A percentile compares a stretch with the other conserved stretches of the same genome.
Evolutionary conservation across 1,140 invertebrate genomes (phyloP).

Genomic region (Pissodes strobi): DNA sequence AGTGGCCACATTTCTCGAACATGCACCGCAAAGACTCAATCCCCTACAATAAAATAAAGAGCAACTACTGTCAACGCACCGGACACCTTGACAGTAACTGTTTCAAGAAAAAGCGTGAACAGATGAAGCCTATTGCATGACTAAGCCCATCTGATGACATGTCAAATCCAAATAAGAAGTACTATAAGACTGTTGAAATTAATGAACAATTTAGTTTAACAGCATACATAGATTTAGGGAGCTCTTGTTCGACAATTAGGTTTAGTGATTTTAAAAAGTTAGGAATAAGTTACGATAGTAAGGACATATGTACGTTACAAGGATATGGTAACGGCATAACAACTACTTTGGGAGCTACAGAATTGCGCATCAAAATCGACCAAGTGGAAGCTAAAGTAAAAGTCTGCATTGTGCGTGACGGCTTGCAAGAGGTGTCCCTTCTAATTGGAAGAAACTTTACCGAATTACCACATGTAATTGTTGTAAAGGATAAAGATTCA

Average conservation of each 20-base stretch:
- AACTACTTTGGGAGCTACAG: not conserved
- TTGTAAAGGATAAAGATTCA: not conserved
- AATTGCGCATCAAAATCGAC: not conserved
- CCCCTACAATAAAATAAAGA: not conserved
- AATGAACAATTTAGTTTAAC: not conserved
- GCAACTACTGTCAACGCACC: not conserved
- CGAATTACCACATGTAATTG: not conserved
- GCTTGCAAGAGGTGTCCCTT: not conserved
- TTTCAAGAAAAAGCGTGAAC: constrained; percentile 1
- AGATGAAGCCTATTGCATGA: not conserved
- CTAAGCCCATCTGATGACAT: not conserved
- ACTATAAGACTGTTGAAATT: not conserved
- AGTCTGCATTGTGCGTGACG: not conserved
- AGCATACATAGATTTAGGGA: constrained; percentile 6
- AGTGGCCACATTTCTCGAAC: not conserved
- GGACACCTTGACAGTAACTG: not conserved
- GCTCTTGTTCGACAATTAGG: constrained; percentile 1
- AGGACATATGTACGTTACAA: not conserved
- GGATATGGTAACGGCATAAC: not conserved
- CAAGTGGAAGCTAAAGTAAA: not conserved
- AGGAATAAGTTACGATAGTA: not conserved
- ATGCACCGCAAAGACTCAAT: not conserved
- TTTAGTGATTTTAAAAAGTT: not conserved
- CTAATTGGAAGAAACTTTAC: constrained; percentile 7
- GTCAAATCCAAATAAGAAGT: constrained; percentile 11